Base-by-base conservation (phyloP, 2,888 invertebrate species). In the Caenorhabditis auriculariae region DNA sequence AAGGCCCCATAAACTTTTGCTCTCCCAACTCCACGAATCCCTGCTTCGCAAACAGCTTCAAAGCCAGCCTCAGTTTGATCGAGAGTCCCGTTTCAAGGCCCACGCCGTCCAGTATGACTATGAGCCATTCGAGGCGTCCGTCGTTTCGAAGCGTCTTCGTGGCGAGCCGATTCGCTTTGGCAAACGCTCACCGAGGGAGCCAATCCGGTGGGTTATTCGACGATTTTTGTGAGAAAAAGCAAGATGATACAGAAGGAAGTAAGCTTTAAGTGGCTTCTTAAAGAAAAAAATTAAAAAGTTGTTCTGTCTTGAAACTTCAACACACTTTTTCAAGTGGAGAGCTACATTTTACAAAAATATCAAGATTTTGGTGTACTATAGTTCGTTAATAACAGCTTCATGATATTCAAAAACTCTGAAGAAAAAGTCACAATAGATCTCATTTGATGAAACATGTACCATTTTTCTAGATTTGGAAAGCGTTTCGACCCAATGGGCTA, bases 121-220 rank as follows among this genome's bases (percentile, higher is more conserved):
- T 29, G 60, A 45, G 9, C 46, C 42, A 32, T 57, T 57, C 42
- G 54, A 62, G 23, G 48, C 54, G 35, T 51, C 57, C 12, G 24
- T 59, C 32, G 52, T 55, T 32, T 53, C 53, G n/a, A 69, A 69
- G 38, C 58, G 73, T 27, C 65, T 71, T 37, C 69, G 73, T 28
- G 73, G 69, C 3, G 73, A 73, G 60, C 78, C 79, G 7, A 74
- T 79, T 43, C 71, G 78, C 37, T 77, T 78, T 50, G 78, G 77
- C 23, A 79, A 79, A 56, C 74, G 79, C n/a, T 68, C 72, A 24
- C 72, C 70, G n/a, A 69, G 78, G 35, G 78, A 79, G 54, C 78
- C 79, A 21, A 74, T 79, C 24, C 71, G 79, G 55, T 79, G 62
- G 59, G 75, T 72, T 9, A 69, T n/a, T n/a, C n/a, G n/a, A n/a